A percentile compares a stretch with the other conserved stretches of the same genome.
These are phyloP conservation scores for Acanthosepion esculentum DNA, from an alignment of 2,888 invertebrate species.

Conservation along the genomic window DNA sequence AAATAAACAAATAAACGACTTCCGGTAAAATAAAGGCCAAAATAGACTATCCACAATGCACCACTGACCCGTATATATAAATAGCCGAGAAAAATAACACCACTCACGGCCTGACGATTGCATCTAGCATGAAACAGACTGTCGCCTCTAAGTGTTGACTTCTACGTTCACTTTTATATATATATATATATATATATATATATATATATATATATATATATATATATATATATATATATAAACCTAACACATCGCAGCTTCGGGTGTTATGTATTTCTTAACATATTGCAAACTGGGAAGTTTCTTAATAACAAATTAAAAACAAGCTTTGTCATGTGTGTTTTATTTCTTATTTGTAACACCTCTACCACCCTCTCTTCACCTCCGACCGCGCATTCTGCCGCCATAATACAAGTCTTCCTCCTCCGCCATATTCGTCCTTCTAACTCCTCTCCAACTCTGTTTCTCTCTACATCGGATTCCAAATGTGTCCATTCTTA, in stretches of 20 bases:
- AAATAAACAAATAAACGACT: no score
- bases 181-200: background rate
- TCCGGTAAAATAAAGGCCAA: no score
- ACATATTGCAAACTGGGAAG: background rate
- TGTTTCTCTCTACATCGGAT: background rate
- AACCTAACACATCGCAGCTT: background rate
- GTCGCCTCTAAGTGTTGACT: no score
- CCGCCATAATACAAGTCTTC: background rate
- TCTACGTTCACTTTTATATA: no score
- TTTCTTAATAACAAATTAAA: background rate
- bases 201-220: conserved; percentile 2
- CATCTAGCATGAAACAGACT: no score
- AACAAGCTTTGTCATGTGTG: background rate
- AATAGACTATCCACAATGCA: no score
- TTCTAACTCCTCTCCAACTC: background rate
- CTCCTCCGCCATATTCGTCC: background rate
- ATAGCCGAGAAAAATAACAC: no score
- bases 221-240: background rate
- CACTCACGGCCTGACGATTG: no score
- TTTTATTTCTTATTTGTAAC: background rate
- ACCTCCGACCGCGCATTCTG: background rate
- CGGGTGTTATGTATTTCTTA: background rate
- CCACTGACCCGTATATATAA: no score
- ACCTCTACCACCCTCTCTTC: background rate
- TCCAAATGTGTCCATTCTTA: background rate